Base-by-base conservation (phyloP, 2,113 vertebrate species). In the Syngnathoides biaculeatus region DNA sequence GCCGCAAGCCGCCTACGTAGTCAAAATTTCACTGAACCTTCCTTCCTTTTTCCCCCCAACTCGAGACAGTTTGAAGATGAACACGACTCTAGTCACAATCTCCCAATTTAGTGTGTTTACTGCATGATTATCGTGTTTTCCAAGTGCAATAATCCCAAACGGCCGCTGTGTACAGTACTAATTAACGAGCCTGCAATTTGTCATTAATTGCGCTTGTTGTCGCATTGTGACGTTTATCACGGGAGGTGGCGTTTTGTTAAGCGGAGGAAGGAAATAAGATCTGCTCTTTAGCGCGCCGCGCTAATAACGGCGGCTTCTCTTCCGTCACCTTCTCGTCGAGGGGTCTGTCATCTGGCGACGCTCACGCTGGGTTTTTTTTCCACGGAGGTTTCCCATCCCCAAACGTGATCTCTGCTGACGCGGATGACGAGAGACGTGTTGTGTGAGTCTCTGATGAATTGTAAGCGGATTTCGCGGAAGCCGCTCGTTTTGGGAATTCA, bases 401-500 rank as follows among this genome's bases (percentile, higher is more conserved):
- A 24, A 38, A 71, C 38, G 74, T 72, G 68, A 50, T 67, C 63
- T 70, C 67, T 74, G 84, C 84, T 86, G 82, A 88, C 80, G 79
- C 74, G 50, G 77, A 67, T 13, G 55, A 65, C 65, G 2, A 39
- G 81, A 83, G 84, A 77, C 17, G 10, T 20, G 5, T 68, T 4
- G 74, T 77, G 53, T 42, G 68, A 80, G 65, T 79, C 61, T 58
- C 14, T 52, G n/a, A 22, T 78, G 91, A 87, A 88, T 89, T 87
- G 79, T 89, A 38, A 30, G 80, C 77, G 73, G 71, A 59, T 20
- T 11, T 52, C 50, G 22, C 3, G 19, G 19, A 50, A 19, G 17
- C 56, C 8, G 10, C 8, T 35, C 8, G 57, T 38, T 43, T 63
- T 63, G 13, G 13, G 3, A 26, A 56, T 11, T 56, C 24, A 14